Evolutionary conservation across 2,797 vertebrate genomes (phyloP).

Genomic region (Sparidentex hasta): DNA sequence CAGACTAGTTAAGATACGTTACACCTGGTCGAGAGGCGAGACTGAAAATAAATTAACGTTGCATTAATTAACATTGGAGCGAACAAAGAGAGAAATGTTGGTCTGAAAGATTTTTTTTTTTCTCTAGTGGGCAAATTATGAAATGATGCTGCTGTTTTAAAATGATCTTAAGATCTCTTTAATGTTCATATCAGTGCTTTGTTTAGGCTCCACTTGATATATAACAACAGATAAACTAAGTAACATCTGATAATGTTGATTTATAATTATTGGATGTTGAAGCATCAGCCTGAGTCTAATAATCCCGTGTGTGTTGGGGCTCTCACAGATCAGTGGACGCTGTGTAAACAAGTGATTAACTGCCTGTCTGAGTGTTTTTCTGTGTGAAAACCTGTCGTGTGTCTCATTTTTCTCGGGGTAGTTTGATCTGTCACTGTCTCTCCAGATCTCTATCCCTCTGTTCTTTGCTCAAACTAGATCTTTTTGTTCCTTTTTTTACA

Average conservation of each 20-base stretch:
- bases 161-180: neutral
- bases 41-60: too few relatives aligned
- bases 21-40: too few relatives aligned
- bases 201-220: neutral
- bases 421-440: constrained; percentile 76
- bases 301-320: constrained; percentile 1
- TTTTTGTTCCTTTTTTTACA: constrained; percentile 81
- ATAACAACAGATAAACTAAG: neutral
- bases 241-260: neutral
- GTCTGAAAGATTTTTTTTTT: too few relatives aligned
- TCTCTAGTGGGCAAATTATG: neutral
- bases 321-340: neutral
- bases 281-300: neutral
- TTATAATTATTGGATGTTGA: neutral
- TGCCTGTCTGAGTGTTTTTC: constrained; percentile 55
- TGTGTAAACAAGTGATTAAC: constrained; percentile 29
- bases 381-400: constrained; percentile 65
- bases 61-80: too few relatives aligned
- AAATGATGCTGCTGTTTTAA: neutral
- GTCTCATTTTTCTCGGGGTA: constrained; percentile 69
- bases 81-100: too few relatives aligned
- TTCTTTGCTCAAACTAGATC: constrained; percentile 84
- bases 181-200: neutral
- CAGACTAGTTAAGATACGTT: too few relatives aligned
- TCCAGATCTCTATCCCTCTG: constrained; percentile 77